Evolutionary conservation across 2,113 vertebrate species (phyloP).

Genomic region (Andinoacara biseriatus): DNA sequence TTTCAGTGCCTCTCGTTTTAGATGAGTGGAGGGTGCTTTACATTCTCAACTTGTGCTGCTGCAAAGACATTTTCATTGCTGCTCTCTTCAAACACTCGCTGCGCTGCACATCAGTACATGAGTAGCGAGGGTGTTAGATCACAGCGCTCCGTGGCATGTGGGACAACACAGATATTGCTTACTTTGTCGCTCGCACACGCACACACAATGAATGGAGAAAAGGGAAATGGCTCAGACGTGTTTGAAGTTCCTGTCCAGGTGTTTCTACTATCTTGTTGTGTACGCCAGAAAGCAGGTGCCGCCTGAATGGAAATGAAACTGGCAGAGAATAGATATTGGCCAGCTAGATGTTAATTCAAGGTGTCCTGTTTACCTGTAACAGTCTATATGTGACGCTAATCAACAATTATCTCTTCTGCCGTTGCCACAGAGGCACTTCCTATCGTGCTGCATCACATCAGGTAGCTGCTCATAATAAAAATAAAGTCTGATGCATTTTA

Average conservation of each 20-base stretch:
- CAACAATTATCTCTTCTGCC: neutral
- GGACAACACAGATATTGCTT: conserved; percentile 18
- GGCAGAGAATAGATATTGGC: neutral
- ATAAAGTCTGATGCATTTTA: neutral
- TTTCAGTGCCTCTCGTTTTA: neutral
- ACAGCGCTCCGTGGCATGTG: conserved; percentile 17
- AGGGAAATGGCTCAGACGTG: neutral
- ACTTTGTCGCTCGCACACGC: neutral
- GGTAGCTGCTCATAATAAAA: neutral
- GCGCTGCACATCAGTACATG: conserved; percentile 5
- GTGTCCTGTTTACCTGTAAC: conserved; percentile 26
- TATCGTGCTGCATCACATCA: neutral
- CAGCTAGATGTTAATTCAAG: conserved; percentile 7
- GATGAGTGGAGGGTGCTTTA: neutral
- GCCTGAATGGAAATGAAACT: conserved; percentile 28
- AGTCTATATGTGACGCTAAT: neutral
- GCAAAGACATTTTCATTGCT: conserved; percentile 18
- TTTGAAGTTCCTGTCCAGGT: neutral
- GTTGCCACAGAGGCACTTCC: neutral
- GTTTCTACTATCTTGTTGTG: neutral
- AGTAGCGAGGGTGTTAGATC: conserved; percentile 22
- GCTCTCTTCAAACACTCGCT: conserved; percentile 22
- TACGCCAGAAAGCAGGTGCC: neutral
- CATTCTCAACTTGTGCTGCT: neutral
- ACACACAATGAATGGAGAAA: neutral